phyloP scores from a whole-genome alignment of 1,140 invertebrate species.

The Drosophila mojavensis region DNA sequence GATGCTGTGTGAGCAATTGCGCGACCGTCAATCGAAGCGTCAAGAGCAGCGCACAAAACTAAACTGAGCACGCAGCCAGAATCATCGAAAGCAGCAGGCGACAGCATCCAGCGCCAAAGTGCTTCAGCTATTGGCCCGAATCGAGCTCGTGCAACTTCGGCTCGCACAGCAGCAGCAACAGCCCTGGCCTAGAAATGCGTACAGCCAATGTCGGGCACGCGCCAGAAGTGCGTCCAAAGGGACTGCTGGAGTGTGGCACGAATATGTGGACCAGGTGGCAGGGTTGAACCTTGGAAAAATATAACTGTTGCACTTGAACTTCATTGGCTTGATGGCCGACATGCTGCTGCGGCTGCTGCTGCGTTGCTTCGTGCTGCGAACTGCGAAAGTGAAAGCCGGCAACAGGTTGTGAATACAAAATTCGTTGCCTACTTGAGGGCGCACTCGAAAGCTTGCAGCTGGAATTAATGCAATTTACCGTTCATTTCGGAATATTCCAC shows the following conservation, averaged over 20 bases:
- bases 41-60: conserved; percentile 63
- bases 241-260: neutral
- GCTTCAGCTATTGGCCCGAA: conserved; percentile 49
- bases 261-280: conserved; percentile 16
- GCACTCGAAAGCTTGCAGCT: neutral
- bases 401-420: conserved; percentile 56
- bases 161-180: conserved; percentile 51
- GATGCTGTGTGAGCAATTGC: conserved; percentile 14
- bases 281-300: conserved; percentile 46
- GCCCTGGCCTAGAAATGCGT: conserved; percentile 75
- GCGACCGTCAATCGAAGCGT: conserved; percentile 51
- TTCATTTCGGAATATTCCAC: neutral
- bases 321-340: conserved; percentile 63
- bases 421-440: conserved; percentile 26
- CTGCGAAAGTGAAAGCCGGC: conserved; percentile 70
- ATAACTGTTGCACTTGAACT: conserved; percentile 79
- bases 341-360: conserved; percentile 6
- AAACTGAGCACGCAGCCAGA: conserved; percentile 62
- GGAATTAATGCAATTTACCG: neutral
- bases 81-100: conserved; percentile 51
- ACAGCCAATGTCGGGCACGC: conserved; percentile 43
- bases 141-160: conserved; percentile 63
- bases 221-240: conserved; percentile 10
- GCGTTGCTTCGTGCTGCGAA: conserved; percentile 16
- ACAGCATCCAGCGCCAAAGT: conserved; percentile 49